These are phyloP conservation scores for Echinarachnius parma DNA, from an alignment of 53 echinoderm and acorn worm genomes.

Conservation along the genomic window DNA sequence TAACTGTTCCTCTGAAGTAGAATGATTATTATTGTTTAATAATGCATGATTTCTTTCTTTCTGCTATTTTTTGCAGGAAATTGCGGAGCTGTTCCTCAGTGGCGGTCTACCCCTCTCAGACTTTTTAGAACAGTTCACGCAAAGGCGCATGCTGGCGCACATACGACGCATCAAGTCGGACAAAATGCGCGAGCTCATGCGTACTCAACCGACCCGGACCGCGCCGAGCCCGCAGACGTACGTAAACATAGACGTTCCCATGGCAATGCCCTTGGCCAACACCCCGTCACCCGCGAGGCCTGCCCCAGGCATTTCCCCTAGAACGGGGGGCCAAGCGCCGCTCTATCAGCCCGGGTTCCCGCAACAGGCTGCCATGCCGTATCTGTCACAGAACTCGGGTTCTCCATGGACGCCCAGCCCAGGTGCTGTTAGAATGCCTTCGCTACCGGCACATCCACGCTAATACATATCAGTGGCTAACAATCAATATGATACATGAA, in stretches of 20 bases:
- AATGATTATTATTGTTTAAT: too few relatives aligned
- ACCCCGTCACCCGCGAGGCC: background rate
- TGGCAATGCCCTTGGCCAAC: constrained; percentile 15
- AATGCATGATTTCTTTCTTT: background rate
- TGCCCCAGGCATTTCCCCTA: constrained; percentile 5
- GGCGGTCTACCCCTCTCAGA: constrained; percentile 65
- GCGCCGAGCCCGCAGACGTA: background rate
- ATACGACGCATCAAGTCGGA: constrained; percentile 83
- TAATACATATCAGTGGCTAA: too few relatives aligned
- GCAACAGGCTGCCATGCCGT: background rate
- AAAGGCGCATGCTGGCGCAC: constrained; percentile 67
- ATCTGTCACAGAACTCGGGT: background rate
- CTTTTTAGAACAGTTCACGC: constrained; percentile 77
- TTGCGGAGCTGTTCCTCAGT: constrained; percentile 74
- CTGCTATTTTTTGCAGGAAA: constrained; percentile 50
- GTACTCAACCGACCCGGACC: background rate
- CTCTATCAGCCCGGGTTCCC: constrained; percentile 1
- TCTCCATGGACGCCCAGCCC: constrained; percentile 3
- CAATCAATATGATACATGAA: too few relatives aligned
- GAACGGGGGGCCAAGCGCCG: background rate
- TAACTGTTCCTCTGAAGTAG: too few relatives aligned
- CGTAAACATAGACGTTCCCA: constrained; percentile 14
- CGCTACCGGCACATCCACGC: constrained; percentile 24
- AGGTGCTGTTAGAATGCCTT: background rate
- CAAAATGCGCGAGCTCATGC: constrained; percentile 75